Evolutionary conservation across 2,797 vertebrate species (phyloP), one percentile per base, ranked within the genome.

Genomic region (Varecia variegata): DNA sequence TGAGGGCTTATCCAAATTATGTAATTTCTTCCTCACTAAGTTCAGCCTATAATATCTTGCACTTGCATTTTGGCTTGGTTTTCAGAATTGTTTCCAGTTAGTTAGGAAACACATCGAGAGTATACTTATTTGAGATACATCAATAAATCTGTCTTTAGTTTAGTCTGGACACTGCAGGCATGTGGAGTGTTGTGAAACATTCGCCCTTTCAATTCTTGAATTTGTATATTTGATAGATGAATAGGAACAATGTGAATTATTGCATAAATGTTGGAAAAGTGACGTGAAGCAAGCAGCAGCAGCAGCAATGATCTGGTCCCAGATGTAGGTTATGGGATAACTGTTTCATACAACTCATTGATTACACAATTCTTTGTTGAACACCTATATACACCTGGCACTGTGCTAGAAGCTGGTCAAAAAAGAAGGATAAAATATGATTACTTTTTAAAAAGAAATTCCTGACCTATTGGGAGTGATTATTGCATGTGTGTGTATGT

Each of bases 61-160:
- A 68, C 21, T 88, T 85, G 73, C 67, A 32, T 84, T 93, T 87
- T 68, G 52, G 7, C 85, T 88, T 95, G 27, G 17, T 76, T 95
- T 90, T 93, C 20, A 56, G 89, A 40, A 80, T 17, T 70, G 11
- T 71, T 93, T 62, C 85, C 45, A 87, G 25, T 47, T 17, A 30
- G 12, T 88, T 86, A 65, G 56, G 47, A 88, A 67, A 65, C n/a
- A 74, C 2, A 67, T 45, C 7, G 3, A 83, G 13, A 77, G 11
- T 17, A 23, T 73, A 38, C 68, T 90, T 45, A 58, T 50, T 79
- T 45, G 60, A 68, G 38, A 71, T 0, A 13, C 3, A 3, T 62
- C 32, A 32, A 30, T 43, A 60, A 30, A 84, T 84, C 45, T 81
- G 52, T 92, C 47, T 89, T 45, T 18, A 47, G 14, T 92, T 93